Conservation (phyloP, 2,888 invertebrate genomes). For the Syrphus vitripennis region DNA sequence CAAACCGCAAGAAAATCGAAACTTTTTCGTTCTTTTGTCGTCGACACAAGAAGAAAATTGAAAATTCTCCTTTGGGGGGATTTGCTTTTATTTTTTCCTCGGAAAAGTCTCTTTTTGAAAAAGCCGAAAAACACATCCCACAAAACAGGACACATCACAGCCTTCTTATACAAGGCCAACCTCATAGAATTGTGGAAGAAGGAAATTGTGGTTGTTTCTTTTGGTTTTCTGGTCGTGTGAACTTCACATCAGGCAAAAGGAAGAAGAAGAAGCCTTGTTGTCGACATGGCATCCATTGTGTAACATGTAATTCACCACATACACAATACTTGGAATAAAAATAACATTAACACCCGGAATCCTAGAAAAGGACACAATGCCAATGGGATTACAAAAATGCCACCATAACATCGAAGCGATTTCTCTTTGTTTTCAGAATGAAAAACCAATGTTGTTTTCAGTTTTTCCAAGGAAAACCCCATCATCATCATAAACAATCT, state of each 20-base stretch:
- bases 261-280: slow-evolving; percentile 11
- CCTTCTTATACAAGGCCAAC: not conserved
- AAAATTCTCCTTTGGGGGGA: slow-evolving; percentile 25
- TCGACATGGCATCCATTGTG: slow-evolving; percentile 24
- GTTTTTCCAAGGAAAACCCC: slow-evolving; percentile 19
- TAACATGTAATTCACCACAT: slow-evolving; percentile 61
- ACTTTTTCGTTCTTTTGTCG: slow-evolving; percentile 16
- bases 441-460: slow-evolving; percentile 66
- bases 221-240: slow-evolving; percentile 58
- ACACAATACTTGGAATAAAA: slow-evolving; percentile 58
- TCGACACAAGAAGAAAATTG: slow-evolving; percentile 35
- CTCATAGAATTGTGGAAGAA: not conserved
- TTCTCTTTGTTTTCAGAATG: slow-evolving; percentile 45
- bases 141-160: slow-evolving; percentile 8
- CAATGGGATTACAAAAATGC: slow-evolving; percentile 63
- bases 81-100: not conserved
- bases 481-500: not conserved
- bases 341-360: slow-evolving; percentile 66
- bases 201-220: slow-evolving; percentile 47
- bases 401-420: slow-evolving; percentile 20
- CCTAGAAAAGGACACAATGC: slow-evolving; percentile 62
- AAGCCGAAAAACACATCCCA: slow-evolving; percentile 41
- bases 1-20: not conserved
- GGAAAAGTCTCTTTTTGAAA: slow-evolving; percentile 26
- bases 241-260: slow-evolving; percentile 48